Evolutionary conservation across 1,140 invertebrate genomes (phyloP).

Genomic region (Chelonus insularis): DNA sequence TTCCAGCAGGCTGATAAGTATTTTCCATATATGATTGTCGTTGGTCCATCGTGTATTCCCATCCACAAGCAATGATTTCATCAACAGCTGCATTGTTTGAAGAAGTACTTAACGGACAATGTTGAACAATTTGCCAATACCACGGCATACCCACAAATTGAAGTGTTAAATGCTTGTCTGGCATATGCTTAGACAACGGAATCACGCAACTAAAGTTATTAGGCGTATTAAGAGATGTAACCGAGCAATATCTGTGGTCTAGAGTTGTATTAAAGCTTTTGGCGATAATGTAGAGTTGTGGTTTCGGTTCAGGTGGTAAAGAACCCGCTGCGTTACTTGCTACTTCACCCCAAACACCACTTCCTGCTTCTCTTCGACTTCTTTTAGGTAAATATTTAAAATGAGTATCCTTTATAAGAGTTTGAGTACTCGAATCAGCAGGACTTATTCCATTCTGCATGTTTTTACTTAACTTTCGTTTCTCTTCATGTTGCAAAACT

Average conservation of each 20-base stretch:
- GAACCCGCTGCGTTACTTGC: constrained; percentile 54
- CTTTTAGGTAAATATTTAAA: constrained; percentile 54
- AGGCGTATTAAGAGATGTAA: constrained; percentile 39
- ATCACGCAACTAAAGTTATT: constrained; percentile 53
- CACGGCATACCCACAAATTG: constrained; percentile 53
- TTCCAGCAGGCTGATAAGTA: constrained; percentile 43
- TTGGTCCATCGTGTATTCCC: constrained; percentile 43
- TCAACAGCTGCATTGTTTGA: constrained; percentile 35
- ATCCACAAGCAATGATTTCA: constrained; percentile 45
- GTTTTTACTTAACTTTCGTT: constrained; percentile 51
- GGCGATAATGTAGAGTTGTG: constrained; percentile 46
- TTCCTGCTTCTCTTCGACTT: constrained; percentile 43
- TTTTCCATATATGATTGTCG: constrained; percentile 43
- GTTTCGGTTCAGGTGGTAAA: constrained; percentile 50
- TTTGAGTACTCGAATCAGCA: constrained; percentile 53
- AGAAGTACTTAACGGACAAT: constrained; percentile 41
- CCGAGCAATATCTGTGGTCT: constrained; percentile 52
- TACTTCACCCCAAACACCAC: constrained; percentile 52
- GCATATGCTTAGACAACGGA: constrained; percentile 55
- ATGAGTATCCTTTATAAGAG: constrained; percentile 53
- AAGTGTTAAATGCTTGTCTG: constrained; percentile 49
- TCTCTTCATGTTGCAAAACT: constrained; percentile 49
- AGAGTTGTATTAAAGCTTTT: constrained; percentile 52
- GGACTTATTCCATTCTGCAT: constrained; percentile 54
- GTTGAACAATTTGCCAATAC: constrained; percentile 53